Base-by-base conservation (phyloP, 2,888 invertebrate genomes). In the Venusia cambrica region DNA sequence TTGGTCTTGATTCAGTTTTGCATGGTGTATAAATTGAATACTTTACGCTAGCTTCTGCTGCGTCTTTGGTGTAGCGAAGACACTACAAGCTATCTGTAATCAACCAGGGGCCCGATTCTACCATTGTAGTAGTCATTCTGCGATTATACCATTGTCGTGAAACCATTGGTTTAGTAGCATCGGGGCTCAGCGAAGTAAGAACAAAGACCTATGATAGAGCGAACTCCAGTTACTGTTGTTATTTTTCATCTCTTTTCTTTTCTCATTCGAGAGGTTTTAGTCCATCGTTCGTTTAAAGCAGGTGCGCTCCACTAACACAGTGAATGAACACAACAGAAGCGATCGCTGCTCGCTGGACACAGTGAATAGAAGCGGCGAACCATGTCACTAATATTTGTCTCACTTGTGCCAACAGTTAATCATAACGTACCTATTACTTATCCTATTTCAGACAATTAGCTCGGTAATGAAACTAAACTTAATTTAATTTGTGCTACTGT, bases 251-350 rank as follows among this genome's bases (percentile, higher is more conserved):
- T 29, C 9, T 38, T 33, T 13, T n/a, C n/a, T n/a, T n/a, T n/a
- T n/a, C n/a, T n/a, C 20, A 8, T 34, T 27, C 22, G 11, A 5
- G 29, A 32, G 5, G 30, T 26, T 27, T 26, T 27, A 30, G 26
- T 32, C 24, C 27, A 17, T 9, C 22, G 19, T 24, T 26, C 17
- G 16, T 33, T 56, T 18, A 27, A 47, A 46, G 48, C 65, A 66
- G 64, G 64, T 69, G 64, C 43, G 67, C 43, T 51, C 63, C 35
- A 66, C 62, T 66, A 51, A 67, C 65, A 67, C 51, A 60, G 53
- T 58, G 58, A 58, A 46, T 47, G 48, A 45, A 36, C 48, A 55
- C 48, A 54, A 53, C 60, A 59, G 58, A n/a, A 57, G 62, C 50
- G 48, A 53, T 45, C 33, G 40, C 55, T 49, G 44, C 47, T 44